phyloP scores from a whole-genome alignment of 1,140 invertebrate species.

The Oncopodura yosiiana region DNA sequence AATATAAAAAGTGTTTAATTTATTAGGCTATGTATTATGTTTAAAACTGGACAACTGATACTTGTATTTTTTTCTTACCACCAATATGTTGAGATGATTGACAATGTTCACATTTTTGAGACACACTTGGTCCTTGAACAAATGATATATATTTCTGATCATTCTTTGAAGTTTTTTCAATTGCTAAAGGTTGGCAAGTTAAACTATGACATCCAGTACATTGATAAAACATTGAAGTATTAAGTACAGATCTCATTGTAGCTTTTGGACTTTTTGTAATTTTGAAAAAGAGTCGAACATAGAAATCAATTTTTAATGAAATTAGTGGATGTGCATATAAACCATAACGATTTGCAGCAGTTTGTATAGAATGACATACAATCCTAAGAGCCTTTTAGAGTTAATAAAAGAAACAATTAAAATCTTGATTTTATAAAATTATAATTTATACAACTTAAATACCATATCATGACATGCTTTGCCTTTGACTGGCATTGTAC shows the following conservation, averaged over 20 bases:
- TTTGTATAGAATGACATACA: conserved; percentile 77
- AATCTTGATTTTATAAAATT: neutral
- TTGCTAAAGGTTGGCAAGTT: conserved; percentile 65
- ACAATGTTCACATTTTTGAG: conserved; percentile 63
- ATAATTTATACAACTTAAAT: conserved; percentile 13
- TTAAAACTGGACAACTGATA: conserved; percentile 1
- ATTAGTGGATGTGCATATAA: conserved; percentile 84
- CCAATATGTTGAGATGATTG: conserved; percentile 57
- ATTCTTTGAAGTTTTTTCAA: conserved; percentile 44
- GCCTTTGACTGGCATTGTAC: conserved; percentile 72
- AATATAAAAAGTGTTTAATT: neutral
- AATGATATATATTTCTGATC: conserved; percentile 61
- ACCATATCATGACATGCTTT: conserved; percentile 94
- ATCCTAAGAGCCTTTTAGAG: conserved; percentile 71
- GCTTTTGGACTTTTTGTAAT: conserved; percentile 64
- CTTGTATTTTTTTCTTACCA: conserved; percentile 23
- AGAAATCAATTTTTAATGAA: conserved; percentile 92
- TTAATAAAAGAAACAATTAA: conserved; percentile 11
- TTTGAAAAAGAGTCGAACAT: conserved; percentile 86
- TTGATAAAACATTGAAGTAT: conserved; percentile 75
- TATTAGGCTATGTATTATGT: conserved; percentile 17
- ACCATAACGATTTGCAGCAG: conserved; percentile 83
- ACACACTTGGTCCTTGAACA: conserved; percentile 55
- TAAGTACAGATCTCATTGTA: conserved; percentile 75
- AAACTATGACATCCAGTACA: conserved; percentile 78